Base-by-base conservation (phyloP, 2,888 invertebrate genomes). In the Rhagophthalmus giganteus region DNA sequence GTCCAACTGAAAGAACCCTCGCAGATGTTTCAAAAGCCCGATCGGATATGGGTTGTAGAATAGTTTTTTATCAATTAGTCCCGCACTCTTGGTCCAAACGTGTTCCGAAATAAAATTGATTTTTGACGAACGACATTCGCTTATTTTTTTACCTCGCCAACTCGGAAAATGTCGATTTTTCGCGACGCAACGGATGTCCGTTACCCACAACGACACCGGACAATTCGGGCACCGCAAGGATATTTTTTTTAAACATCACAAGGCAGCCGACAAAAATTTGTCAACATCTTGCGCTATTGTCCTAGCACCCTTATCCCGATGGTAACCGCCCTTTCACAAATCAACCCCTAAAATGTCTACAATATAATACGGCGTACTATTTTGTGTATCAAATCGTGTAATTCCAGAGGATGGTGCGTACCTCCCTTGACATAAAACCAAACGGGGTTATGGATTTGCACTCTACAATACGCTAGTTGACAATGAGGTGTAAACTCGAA, bases 351-450 rank as follows among this genome's bases (percentile, higher is more conserved):
- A 46, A 48, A 34, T 27, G 46, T 51, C 48, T 48, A 47, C 42
- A 33, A 44, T 54, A 68, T 65, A 66, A 66, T 61, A 56, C 65
- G 41, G 59, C 57, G 59, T 45, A 65, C 66, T 61, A 65, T 68
- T 66, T 68, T 66, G 68, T 72, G 71, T 72, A 73, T 73, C 73
- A 73, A 74, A 74, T 73, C 71, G 72, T 65, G 71, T 74, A 74
- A 74, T 74, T 73, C 74, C 71, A 69, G 73, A 71, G 74, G 74
- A 64, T 67, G 69, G 68, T 64, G 64, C 61, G 70, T 58, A 65
- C 69, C 71, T 68, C 73, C 74, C 70, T 60, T 72, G 63, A 58
- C 58, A 61, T 54, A 52, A 40, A 58, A 57, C 50, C 51, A 47
- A 54, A 54, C 50, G 39, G 44, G 54, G 50, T 54, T 52, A 48